Evolutionary conservation across 2,888 invertebrate species (phyloP), one percentile per base, ranked within the genome.

Genomic region (Malthinus flaveolus): DNA sequence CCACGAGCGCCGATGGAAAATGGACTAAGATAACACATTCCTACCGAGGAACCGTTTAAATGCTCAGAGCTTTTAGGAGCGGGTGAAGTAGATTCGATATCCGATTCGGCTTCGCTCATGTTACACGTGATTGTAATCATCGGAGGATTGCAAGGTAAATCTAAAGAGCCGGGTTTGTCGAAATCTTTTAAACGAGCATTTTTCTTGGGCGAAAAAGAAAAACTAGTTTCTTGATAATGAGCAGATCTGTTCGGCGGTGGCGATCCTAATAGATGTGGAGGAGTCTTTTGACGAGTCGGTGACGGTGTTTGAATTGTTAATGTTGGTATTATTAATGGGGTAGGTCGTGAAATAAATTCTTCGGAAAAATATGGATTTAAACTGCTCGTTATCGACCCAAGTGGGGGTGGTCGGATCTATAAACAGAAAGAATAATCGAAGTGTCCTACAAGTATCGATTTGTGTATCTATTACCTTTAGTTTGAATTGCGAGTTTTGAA

Each of bases 11-110:
- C 85, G 83, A 89, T 88, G 1, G 89, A 86, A 74, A 91, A 91
- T 0, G 91, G 91, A 74, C 89, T 90, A 10, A 91, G 77, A 72
- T 90, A 91, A 67, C 87, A 87, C 87, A 90, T 89, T 37, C 82
- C 81, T 9, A 77, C 73, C 81, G 81, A 7, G 80, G 83, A 31
- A 13, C 82, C 83, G 15, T 75, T 75, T 44, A 76, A 70, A 57
- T 78, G 78, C 11, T 68, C 69, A 0, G 74, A 68, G 0, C 82
- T 81, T 64, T 77, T 78, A 1, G 70, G 69, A 42, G 87, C 82
- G 1, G 88, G 87, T 8, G 88, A 87, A 66, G 86, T 75, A 2
- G 86, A 85, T 65, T 90, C 90, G 5, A 82, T 79, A 70, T 91
- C 90, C 2, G 89, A 90, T 76, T 91, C 90, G 9, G 82, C 81